A percentile compares a stretch with the other conserved stretches of the same genome.
Conservation (phyloP, 2,113 vertebrate genomes). For the Cyphomyrus plagiostoma region DNA sequence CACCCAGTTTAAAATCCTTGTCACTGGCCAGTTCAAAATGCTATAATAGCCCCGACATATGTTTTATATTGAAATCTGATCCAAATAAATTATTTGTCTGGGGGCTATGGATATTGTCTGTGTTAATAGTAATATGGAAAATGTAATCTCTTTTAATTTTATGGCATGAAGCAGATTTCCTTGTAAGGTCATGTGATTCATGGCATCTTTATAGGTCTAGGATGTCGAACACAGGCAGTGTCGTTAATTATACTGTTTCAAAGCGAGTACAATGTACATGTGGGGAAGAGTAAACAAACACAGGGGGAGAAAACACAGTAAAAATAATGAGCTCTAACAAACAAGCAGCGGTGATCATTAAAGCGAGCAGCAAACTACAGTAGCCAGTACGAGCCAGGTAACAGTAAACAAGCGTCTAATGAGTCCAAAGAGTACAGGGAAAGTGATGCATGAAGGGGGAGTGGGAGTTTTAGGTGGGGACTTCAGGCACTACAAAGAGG, state of each 20-base stretch:
- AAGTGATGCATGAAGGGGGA: neutral
- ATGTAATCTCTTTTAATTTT: neutral
- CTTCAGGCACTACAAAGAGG: neutral
- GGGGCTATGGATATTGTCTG: neutral
- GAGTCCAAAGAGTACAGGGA: neutral
- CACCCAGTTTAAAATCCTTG: neutral
- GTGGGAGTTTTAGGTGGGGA: neutral
- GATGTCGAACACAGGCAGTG: neutral
- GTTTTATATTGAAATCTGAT: neutral
- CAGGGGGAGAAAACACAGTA: neutral
- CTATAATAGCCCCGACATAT: neutral
- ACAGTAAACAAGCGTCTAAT: constrained; percentile 1
- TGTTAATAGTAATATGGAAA: neutral
- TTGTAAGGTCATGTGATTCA: neutral
- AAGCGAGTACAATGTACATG: neutral
- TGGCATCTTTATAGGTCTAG: neutral
- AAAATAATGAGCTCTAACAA: constrained; percentile 11
- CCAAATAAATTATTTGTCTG: neutral
- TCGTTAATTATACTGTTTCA: neutral
- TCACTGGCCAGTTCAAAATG: neutral
- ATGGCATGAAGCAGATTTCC: neutral
- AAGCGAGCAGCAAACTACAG: neutral
- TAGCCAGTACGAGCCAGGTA: neutral
- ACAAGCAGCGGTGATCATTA: constrained; percentile 7
- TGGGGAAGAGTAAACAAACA: constrained; percentile 5